Percentiles rank a stretch among this genome's conserved stretches.
Conservation (phyloP, 1,140 invertebrate species). For the Semibalanus balanoides region DNA sequence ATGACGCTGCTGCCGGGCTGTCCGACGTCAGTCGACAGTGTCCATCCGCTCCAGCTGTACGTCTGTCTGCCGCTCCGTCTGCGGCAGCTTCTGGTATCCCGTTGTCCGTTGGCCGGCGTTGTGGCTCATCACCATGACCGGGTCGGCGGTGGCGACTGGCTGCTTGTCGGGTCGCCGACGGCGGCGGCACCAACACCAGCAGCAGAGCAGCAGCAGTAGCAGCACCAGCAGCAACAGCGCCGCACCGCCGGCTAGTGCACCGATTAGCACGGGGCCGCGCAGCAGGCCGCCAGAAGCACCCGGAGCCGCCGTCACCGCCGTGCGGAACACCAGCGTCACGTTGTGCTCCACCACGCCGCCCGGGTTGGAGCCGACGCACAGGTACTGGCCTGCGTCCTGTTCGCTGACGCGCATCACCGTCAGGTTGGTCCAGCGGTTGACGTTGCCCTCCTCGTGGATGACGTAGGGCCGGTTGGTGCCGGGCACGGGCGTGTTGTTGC, state of each 20-base stretch:
- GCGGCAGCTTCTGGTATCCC: conserved; percentile 33
- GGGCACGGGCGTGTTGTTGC: conserved; percentile 27
- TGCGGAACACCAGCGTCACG: conserved; percentile 47
- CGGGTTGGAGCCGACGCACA: conserved; percentile 57
- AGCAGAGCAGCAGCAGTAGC: conserved; percentile 22
- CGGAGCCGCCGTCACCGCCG: conserved; percentile 45
- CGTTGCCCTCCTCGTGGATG: conserved; percentile 24
- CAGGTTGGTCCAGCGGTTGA: conserved; percentile 53
- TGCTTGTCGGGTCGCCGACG: conserved; percentile 31
- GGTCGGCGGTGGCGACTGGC: neutral
- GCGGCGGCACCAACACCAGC: conserved; percentile 22
- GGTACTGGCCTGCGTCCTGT: conserved; percentile 69
- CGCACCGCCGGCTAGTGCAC: conserved; percentile 41
- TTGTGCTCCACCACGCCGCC: conserved; percentile 52
- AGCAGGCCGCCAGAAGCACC: conserved; percentile 41
- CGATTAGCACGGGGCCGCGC: conserved; percentile 45
- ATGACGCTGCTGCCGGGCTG: conserved; percentile 20
- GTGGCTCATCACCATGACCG: conserved; percentile 9
- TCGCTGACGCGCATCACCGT: conserved; percentile 51
- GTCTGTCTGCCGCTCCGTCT: conserved; percentile 27
- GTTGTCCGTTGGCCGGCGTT: conserved; percentile 18
- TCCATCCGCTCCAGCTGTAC: conserved; percentile 20
- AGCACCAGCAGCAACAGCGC: conserved; percentile 36
- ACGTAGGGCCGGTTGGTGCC: conserved; percentile 16
- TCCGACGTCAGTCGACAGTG: conserved; percentile 10